Base-by-base conservation (phyloP, 1,140 invertebrate genomes). In the Drosophila persimilis region DNA sequence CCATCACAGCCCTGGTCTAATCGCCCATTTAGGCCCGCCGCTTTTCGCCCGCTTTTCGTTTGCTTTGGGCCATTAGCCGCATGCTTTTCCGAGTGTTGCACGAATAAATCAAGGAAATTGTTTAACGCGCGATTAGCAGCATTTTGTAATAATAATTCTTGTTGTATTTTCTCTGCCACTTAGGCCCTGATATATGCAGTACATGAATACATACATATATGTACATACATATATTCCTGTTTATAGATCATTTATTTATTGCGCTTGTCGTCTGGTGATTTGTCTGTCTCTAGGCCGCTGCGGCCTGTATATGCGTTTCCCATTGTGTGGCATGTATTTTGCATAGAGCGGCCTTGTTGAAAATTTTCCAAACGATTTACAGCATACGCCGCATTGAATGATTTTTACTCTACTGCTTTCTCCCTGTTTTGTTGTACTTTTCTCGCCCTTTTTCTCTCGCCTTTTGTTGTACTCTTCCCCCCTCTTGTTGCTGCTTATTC, bases 61-160 rank as follows among this genome's bases (percentile, higher is more conserved):
- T 26, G 45, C 39, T 54, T 52, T 52, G 50, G 47, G 39, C 55
- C 54, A 63, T 66, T 74, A 66, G 55, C 35, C 35, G 3, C 35
- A 39, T 39, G 35, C 9, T 39, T 39, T 39, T 61, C 59, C 64
- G 41, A n/a, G 31, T 63, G 41, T 50, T 50, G 45, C 17, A 51
- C 56, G 54, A 64, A 88, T 88, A 88, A 88, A 88, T 88, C 84
- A 88, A 79, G 60, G 63, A 83, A 88, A 88, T 88, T 81, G 83
- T 88, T 88, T 88, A 88, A 88, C 83, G 83, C 83, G 72, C 83
- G 83, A 88, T 88, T 88, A 88, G 84, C 83, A 83, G 81, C 81
- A 88, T 78, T 88, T 74, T 88, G 77, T 84, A 75, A 88, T 86
- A 88, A 88, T 88, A 70, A 75, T 76, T 76, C 58, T 78, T 88